Evolutionary conservation across 2,113 vertebrate species (phyloP), one percentile per base, ranked within the genome.

Genomic region (Oreochromis tanganicae): DNA sequence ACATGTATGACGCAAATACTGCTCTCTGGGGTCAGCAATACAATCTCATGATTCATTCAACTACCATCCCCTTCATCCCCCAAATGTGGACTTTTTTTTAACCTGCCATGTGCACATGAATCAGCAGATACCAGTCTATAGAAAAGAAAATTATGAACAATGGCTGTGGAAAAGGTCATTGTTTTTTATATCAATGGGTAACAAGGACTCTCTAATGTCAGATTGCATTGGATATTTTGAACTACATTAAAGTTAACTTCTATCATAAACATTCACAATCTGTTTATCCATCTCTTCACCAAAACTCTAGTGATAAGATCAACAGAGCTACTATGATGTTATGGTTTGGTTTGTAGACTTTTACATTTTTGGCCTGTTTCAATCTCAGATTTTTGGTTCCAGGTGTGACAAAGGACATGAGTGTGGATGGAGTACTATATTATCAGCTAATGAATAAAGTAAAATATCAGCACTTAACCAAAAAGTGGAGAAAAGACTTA

Each of bases 191-290:
- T 41, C 7, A 41, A 4, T 21, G 34, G 59, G 2, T 63, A 66
- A 66, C 61, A 1, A 5, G 0, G 32, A n/a, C 32, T 66, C 61
- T 66, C 61, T 48, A 3, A 48, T 0, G 43, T 29, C 71, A 75
- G 71, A 75, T 19, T 12, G 9, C 9, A 43, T 21, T 29, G 1
- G 41, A 27, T 48, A 11, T 29, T 75, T 75, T 75, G 9, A 48
- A 29, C 14, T 1, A 29, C 27, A 75, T 38, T 38, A 66, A n/a
- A 38, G 34, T 2, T n/a, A 66, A n/a, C 10, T 29, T 3, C 24
- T 32, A 12, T 50, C 43, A 29, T 50, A 29, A 17, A 29, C 24
- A 50, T 17, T 48, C 41, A 7, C 0, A 46, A 3, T 1, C 13
- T 73, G 68, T 48, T 46, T 17, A 48, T 73, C 2, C 41, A 3